Conservation (phyloP, 2,888 invertebrate species). For the Coelinius sp. region DNA sequence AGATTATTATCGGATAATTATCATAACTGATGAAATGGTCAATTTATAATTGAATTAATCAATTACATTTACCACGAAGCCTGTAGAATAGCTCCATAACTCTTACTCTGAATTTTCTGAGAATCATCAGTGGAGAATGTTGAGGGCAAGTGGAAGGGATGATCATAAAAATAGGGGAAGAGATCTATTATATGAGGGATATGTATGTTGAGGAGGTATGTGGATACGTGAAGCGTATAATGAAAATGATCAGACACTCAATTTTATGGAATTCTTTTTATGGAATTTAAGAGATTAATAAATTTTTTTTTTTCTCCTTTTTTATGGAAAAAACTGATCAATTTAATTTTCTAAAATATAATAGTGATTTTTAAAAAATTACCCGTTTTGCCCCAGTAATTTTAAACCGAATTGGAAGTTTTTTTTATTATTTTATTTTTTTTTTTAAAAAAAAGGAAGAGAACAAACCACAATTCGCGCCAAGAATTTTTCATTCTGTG, state of each 20-base stretch:
- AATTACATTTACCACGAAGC: too few species aligned
- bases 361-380: too few species aligned
- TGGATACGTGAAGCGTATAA: conserved; percentile 1
- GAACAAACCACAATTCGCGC: conserved; percentile 1
- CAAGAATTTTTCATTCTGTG: conserved; percentile 17
- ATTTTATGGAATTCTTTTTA: neutral
- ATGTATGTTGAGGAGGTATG: neutral
- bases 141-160: neutral
- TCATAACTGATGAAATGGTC: neutral
- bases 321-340: neutral
- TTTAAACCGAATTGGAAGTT: too few species aligned
- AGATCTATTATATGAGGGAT: neutral
- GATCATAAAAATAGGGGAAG: neutral
- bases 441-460: conserved; percentile 5
- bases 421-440: too few species aligned
- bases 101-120: neutral
- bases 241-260: conserved; percentile 16
- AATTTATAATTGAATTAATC: neutral
- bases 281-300: neutral
- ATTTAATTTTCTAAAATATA: too few species aligned
- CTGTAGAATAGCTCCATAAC: too few species aligned
- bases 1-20: neutral
- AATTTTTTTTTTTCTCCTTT: neutral
- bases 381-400: neutral
- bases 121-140: neutral